Conservation (phyloP, 2,113 vertebrate species). For the Rostratula benghalensis region DNA sequence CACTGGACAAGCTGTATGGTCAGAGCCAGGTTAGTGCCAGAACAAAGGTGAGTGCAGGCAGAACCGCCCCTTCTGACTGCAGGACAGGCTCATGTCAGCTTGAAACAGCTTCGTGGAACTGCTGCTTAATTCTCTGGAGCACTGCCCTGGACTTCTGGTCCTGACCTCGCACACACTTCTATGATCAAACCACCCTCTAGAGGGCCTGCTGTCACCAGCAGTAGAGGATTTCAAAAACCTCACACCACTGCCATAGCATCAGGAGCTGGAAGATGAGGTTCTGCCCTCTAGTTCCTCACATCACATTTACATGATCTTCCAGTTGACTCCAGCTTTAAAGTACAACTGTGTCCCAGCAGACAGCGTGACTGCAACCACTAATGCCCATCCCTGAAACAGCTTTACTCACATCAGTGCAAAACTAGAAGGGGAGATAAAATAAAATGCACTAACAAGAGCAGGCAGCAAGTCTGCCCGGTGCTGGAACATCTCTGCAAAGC, state of each 20-base stretch:
- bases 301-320: background rate
- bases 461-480: background rate
- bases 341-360: background rate
- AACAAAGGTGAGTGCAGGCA: background rate
- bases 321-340: background rate
- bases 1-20: background rate
- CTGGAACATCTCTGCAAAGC: background rate
- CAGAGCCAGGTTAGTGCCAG: background rate
- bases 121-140: background rate
- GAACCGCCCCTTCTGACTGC: background rate
- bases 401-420: background rate
- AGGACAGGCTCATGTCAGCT: background rate
- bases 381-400: background rate
- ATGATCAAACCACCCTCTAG: background rate
- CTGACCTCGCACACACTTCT: background rate
- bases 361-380: background rate
- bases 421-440: background rate
- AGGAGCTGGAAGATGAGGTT: background rate
- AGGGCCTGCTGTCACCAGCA: background rate
- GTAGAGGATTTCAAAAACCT: rapidly evolving
- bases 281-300: background rate
- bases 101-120: background rate
- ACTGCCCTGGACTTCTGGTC: background rate
- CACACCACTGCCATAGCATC: background rate
- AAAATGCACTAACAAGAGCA: background rate